Conservation (phyloP, 1,140 invertebrate species). For the Pararge aegeria region DNA sequence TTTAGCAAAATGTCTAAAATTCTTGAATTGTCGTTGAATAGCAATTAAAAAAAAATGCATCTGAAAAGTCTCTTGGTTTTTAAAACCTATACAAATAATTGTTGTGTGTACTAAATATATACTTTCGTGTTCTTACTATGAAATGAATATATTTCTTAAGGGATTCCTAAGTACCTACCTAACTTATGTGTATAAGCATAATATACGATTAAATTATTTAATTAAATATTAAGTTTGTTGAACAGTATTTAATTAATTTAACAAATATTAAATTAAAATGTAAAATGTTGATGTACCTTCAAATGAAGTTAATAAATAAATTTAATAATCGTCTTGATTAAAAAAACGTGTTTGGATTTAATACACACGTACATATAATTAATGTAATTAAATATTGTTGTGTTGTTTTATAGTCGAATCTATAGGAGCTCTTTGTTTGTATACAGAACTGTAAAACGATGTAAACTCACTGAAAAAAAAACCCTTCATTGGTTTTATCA, state of each 20-base stretch:
- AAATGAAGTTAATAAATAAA: background rate
- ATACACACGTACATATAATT: background rate
- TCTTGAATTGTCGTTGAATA: too few species aligned
- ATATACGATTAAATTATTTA: background rate
- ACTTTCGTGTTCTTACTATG: background rate
- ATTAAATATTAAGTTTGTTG: background rate
- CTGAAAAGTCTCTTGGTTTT: too few species aligned
- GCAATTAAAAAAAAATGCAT: too few species aligned
- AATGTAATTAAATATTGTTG: background rate
- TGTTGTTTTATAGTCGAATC: background rate
- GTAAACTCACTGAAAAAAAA: too few species aligned
- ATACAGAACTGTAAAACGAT: too few species aligned
- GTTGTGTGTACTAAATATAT: background rate
- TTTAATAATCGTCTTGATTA: background rate
- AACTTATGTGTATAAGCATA: background rate
- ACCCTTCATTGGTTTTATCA: background rate
- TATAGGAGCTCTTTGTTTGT: too few species aligned
- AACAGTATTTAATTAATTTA: background rate
- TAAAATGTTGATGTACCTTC: background rate
- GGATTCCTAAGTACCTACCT: background rate
- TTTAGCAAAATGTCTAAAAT: too few species aligned
- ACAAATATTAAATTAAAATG: background rate
- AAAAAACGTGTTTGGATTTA: constrained; percentile 1
- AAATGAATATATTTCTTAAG: background rate
- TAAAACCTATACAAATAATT: background rate